phyloP scores from a whole-genome alignment of 2,113 vertebrate species.

The Myotis lucifugus region DNA sequence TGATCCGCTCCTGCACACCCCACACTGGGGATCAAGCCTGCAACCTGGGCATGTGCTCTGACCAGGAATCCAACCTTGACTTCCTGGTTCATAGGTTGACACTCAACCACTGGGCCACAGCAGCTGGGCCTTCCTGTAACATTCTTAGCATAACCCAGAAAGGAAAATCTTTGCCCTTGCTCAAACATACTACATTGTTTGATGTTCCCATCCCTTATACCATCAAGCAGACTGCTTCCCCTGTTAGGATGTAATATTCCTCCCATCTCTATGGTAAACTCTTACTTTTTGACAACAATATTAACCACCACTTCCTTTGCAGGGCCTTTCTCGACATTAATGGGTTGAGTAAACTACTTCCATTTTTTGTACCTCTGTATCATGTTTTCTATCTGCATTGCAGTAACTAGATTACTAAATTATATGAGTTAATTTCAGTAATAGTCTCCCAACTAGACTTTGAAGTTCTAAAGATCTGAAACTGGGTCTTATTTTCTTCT shows the following conservation, averaged over 20 bases:
- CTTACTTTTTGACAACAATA: not conserved
- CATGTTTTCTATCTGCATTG: not conserved
- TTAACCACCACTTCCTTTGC: constrained; percentile 25
- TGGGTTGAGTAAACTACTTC: not conserved
- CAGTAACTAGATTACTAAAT: not conserved
- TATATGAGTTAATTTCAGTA: constrained; percentile 21
- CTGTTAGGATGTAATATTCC: not conserved
- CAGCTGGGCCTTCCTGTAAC: not conserved
- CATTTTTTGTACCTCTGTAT: not conserved
- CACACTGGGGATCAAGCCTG: too few species aligned
- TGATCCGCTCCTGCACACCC: too few species aligned
- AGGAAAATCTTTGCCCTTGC: not conserved
- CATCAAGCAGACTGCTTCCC: not conserved
- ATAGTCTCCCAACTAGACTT: not conserved
- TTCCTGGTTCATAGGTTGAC: too few species aligned
- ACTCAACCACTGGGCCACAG: too few species aligned
- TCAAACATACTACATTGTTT: not conserved
- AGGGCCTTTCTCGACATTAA: not conserved
- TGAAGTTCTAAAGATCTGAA: not conserved
- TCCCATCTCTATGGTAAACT: not conserved
- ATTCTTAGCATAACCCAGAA: not conserved
- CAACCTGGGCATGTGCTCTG: too few species aligned
- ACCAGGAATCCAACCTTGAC: too few species aligned
- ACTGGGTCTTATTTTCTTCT: constrained; percentile 18
- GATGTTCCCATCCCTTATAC: not conserved